Base-by-base conservation (phyloP, 1,140 invertebrate species). In the Heterodera schachtii region DNA sequence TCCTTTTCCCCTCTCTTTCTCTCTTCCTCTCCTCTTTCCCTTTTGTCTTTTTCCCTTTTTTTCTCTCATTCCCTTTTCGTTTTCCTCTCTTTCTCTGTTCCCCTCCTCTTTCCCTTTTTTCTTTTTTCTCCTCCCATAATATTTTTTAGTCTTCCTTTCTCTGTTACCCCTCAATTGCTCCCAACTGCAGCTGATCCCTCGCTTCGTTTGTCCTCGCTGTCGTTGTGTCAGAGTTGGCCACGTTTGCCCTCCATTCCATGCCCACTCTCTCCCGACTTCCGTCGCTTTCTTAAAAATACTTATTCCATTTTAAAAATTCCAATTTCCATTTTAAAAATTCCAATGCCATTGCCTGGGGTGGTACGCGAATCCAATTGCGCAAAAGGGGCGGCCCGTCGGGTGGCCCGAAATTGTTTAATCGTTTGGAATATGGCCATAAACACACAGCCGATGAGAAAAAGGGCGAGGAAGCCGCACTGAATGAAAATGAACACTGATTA, bases 371-470 rank as follows among this genome's bases (percentile, higher is more conserved):
- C 44, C 0, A 69, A 16, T 19, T 31, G 60, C 66, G 66, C 60
- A n/a, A 78, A 70, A 19, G 66, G 77, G 47, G 69, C 31, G 8
- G 69, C 11, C 9, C 21, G 21, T 41, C 66, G 66, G 11, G 77
- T 13, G 13, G 47, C 11, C 9, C 64, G 52, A 46, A 64, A 69
- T n/a, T 78, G 77, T 44, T 70, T 78, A 41, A 78, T 3, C 19
- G 60, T 69, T 60, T 78, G 66, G 1, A 46, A 70, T 31, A 78
- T 69, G 46, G 64, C 77, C 31, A 78, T 8, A 16, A 69, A 41
- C 21, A 78, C 64, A 47, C 21, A 78, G 44, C 77, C 77, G 6
- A 78, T 0, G 44, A 78, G n/a, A n/a, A 78, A 78, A 43, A 78
- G 13, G 46, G 21, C 77, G 21, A 70, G 47, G 11, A 78, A 64